A percentile compares a stretch with the other conserved stretches of the same genome.
phyloP scores from a whole-genome alignment of 2,888 invertebrate genomes.

The Caenorhabditis imperialis region DNA sequence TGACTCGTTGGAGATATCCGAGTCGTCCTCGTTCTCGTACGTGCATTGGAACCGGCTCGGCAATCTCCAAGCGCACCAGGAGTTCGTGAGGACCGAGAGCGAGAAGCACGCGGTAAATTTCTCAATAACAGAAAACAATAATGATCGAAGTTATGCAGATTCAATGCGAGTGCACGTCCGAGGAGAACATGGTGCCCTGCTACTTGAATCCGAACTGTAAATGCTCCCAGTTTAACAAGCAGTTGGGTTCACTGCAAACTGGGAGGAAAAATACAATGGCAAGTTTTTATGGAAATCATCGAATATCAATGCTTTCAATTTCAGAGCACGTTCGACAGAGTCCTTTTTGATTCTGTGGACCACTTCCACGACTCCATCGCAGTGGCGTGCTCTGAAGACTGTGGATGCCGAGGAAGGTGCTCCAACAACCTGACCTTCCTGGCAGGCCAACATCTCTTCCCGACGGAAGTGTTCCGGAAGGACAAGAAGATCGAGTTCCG shows the following conservation, averaged over 20 bases:
- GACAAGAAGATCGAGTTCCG: slow-evolving; percentile 10
- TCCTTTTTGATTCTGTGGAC: neutral
- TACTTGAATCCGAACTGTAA: too few relatives aligned
- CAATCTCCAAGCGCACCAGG: too few relatives aligned
- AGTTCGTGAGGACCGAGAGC: too few relatives aligned
- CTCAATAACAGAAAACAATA: too few relatives aligned
- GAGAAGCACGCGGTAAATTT: too few relatives aligned
- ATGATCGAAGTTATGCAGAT: too few relatives aligned
- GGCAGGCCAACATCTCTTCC: neutral
- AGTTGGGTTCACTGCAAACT: too few relatives aligned
- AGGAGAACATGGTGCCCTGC: slow-evolving; percentile 3
- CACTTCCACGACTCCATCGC: slow-evolving; percentile 16
- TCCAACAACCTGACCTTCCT: slow-evolving; percentile 19
- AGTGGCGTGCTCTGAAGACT: slow-evolving; percentile 17
- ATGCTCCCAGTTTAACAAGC: too few relatives aligned
- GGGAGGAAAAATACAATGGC: too few relatives aligned
- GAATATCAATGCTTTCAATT: neutral
- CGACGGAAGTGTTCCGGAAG: slow-evolving; percentile 9
- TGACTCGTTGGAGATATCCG: too few relatives aligned
- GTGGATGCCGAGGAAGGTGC: slow-evolving; percentile 15
- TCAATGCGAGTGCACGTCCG: neutral
- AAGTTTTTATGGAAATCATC: neutral
- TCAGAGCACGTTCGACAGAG: slow-evolving; percentile 18
- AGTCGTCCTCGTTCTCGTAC: too few relatives aligned
- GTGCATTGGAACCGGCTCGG: too few relatives aligned